These are phyloP conservation scores for Philhelius pedissequus DNA, from an alignment of 2,888 invertebrate genomes.

Conservation along the genomic window DNA sequence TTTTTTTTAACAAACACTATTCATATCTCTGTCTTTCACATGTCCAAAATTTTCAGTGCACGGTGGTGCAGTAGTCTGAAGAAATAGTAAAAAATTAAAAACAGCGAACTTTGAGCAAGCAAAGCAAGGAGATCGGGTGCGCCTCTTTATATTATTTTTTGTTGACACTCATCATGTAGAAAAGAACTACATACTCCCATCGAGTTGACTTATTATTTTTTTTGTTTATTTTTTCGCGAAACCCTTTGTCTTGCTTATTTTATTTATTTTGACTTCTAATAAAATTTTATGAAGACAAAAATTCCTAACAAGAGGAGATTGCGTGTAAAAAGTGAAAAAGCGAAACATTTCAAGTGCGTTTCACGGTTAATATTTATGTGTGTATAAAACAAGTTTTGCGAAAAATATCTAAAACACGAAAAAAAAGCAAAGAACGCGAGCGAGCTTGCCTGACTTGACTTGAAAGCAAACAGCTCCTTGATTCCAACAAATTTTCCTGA, in stretches of 20 bases:
- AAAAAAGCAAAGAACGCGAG: constrained; percentile 31
- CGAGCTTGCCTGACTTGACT: constrained; percentile 34
- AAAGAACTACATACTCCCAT: constrained; percentile 11
- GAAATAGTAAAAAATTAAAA: too few species aligned
- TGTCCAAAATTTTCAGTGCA: background rate
- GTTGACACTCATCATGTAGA: constrained; percentile 44
- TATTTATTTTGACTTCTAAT: constrained; percentile 4
- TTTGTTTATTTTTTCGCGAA: constrained; percentile 1
- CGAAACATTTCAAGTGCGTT: constrained; percentile 54
- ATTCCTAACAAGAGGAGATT: background rate
- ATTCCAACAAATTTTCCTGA: background rate
- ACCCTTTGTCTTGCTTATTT: constrained; percentile 7
- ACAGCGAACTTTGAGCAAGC: background rate
- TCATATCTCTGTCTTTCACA: constrained; percentile 53
- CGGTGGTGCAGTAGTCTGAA: constrained; percentile 28
- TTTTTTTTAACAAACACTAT: background rate
- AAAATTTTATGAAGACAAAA: background rate
- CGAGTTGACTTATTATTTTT: constrained; percentile 37
- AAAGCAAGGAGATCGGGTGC: constrained; percentile 19
- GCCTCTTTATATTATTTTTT: constrained; percentile 33
- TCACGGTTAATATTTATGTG: constrained; percentile 40
- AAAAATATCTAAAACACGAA: constrained; percentile 22
- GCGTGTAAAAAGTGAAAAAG: constrained; percentile 13
- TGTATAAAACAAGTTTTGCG: constrained; percentile 59
- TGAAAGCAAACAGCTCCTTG: constrained; percentile 35